Percentiles rank a stretch among this genome's conserved stretches.
Conservation (phyloP, 2,888 invertebrate genomes). For the Sicus ferrugineus region DNA sequence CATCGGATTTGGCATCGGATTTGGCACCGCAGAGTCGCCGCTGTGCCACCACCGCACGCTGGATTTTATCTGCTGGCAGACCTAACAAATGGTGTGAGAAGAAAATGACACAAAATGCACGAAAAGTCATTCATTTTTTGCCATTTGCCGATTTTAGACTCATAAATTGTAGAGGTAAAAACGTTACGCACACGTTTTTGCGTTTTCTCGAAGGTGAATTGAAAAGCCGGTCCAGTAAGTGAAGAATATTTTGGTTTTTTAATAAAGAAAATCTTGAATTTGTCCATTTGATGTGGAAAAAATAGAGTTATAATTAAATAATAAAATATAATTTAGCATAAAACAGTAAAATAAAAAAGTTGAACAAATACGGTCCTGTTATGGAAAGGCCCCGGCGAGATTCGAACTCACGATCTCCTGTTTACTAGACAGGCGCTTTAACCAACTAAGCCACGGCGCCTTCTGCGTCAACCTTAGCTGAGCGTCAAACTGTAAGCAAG, state of each 20-base stretch:
- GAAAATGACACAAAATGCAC: slow-evolving; percentile 28
- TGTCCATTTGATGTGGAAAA: no score
- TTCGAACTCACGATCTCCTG: slow-evolving; percentile 81
- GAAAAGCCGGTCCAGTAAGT: no score
- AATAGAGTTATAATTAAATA: no score
- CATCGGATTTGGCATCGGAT: not conserved
- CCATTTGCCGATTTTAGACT: slow-evolving; percentile 25
- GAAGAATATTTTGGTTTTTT: no score
- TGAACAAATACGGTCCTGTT: not conserved
- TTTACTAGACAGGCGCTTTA: slow-evolving; percentile 79
- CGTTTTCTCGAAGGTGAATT: no score
- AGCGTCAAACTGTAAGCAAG: no score
- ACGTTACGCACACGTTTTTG: not conserved
- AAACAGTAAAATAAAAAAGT: not conserved
- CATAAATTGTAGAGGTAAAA: slow-evolving; percentile 31
- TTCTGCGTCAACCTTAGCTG: no score
- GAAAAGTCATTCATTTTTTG: slow-evolving; percentile 35
- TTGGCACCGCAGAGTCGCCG: no score
- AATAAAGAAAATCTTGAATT: no score
- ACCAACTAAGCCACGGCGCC: slow-evolving; percentile 79
- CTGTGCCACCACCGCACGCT: no score
- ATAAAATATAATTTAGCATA: no score
- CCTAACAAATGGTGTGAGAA: slow-evolving; percentile 14
- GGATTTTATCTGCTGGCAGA: not conserved
- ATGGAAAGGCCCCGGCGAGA: slow-evolving; percentile 73